A percentile compares a stretch with the other conserved stretches of the same genome.
Conservation (phyloP, 2,888 invertebrate genomes). For the Galerucella calmariensis region DNA sequence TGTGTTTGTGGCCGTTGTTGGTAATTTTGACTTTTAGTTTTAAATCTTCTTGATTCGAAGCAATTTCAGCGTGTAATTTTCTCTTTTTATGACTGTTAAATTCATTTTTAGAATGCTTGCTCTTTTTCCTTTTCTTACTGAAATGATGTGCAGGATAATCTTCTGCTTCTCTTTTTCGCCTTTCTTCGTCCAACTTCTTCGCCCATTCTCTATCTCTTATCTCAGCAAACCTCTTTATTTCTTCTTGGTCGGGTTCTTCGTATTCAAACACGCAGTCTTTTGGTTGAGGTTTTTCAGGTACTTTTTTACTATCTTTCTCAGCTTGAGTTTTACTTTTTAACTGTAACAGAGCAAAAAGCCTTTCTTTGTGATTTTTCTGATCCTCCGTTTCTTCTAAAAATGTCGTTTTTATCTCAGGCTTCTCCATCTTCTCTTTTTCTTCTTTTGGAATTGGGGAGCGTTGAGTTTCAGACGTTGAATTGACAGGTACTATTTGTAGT, state of each 20-base stretch:
- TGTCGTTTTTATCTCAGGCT: conserved; percentile 24
- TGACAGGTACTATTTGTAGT: conserved; percentile 60
- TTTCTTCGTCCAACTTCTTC: conserved; percentile 60
- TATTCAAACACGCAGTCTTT: conserved; percentile 62
- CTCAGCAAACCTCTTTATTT: conserved; percentile 63
- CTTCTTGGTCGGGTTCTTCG: conserved; percentile 62
- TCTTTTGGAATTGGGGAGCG: conserved; percentile 34
- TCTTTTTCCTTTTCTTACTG: conserved; percentile 70
- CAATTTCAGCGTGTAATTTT: conserved; percentile 70
- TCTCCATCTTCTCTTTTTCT: conserved; percentile 38
- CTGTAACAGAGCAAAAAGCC: conserved; percentile 60
- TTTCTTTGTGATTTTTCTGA: conserved; percentile 55
- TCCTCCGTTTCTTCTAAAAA: conserved; percentile 50
- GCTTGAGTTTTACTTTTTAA: conserved; percentile 58
- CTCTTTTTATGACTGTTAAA: conserved; percentile 64
- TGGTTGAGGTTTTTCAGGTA: conserved; percentile 49
- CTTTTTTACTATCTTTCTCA: conserved; percentile 50
- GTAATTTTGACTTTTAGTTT: conserved; percentile 70
- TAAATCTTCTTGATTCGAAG: conserved; percentile 64
- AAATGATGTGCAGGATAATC: conserved; percentile 54
- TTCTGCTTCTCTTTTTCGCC: conserved; percentile 47
- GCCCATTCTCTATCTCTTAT: conserved; percentile 64
- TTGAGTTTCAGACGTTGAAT: conserved; percentile 42
- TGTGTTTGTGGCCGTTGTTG: conserved; percentile 64
- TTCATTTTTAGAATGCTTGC: conserved; percentile 69